Base-by-base conservation (phyloP, 2,113 vertebrate genomes). In the Vulpes ferrilata region DNA sequence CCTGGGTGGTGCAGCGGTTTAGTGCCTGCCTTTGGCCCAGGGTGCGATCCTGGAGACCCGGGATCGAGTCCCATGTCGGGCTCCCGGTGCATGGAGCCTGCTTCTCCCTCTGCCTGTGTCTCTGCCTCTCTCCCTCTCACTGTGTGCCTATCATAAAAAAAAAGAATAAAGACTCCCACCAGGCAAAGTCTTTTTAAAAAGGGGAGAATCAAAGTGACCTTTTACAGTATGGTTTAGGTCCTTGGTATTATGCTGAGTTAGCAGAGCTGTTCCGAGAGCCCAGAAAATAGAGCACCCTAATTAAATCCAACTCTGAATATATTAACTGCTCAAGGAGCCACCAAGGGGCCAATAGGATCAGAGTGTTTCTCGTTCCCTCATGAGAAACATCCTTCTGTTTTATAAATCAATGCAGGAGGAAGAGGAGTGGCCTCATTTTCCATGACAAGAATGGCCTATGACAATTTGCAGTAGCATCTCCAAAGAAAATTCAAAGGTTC, bases 271-370 rank as follows among this genome's bases (percentile, higher is more conserved):
- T 91, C 65, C 89, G 48, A 93, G 30, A 73, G 11, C 64, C 60
- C 84, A 73, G 16, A 81, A 81, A 91, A 48, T 38, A 7, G 20
- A 57, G 3, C 13, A 74, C 12, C 53, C 25, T 55, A 27, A 22
- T 96, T 71, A 80, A 80, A 81, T 59, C 15, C 48, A 93, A 62
- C 23, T 90, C n/a, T 30, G 38, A 96, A 76, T 90, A 20, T 57
- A 64, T 55, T 59, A 90, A 90, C 53, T 93, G 74, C 8, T 23
- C 55, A 64, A 15, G 35, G n/a, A 83, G 17, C 27, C 48, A 60
- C 74, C 43, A 60, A 65, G 2, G 4, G 23, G 2, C 48, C 59
- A 59, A 35, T 64, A 35, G 23, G 16, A 51, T 93, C 59, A 62
- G 57, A 95, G 3, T 15, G 13, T 71, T 51, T 71, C 60, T 71